Base-by-base conservation (phyloP, 2,797 vertebrate genomes). In the Ceryle rudis region DNA sequence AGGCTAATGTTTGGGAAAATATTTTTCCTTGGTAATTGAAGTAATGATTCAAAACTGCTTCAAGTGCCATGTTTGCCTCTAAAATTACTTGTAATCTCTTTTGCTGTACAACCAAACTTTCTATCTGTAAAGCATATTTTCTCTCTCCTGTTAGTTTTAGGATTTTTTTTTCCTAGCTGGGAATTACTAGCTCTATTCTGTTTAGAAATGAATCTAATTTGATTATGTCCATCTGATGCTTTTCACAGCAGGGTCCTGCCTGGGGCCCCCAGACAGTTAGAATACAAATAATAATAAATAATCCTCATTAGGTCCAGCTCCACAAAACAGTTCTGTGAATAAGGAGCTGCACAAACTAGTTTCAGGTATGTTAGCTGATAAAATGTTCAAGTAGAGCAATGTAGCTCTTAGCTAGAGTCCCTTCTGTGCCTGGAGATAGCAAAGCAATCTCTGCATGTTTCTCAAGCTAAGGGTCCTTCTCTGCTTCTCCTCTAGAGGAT, bases 131-230 rank as follows among this genome's bases (percentile, higher is more conserved):
- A 77, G 3, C 10, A 28, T 9, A 16, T 58, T 83, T 84, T 70
- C 35, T 84, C 19, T 83, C 41, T 39, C 28, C 1, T 23, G 37
- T 61, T 84, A 74, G 80, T 86, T 97, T 96, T 87, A 86, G 74
- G 93, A 70, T 83, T 93, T 41, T 83, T 93, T 94, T 96, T 60
- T 81, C 71, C 81, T 94, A 93, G 57, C 89, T 92, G 95, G 96
- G 95, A 94, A 92, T 97, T 89, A 52, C 69, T 72, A 21, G 57
- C 8, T 92, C 83, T 85, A 9, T 80, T 89, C 70, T 77, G 35
- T 47, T 80, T 81, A 62, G 60, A 84, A 54, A 67, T 44, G 81
- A 80, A 89, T 92, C 66, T 94, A 41, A 23, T 62, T 93, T 90
- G 80, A 88, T 90, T 71, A 93, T 33, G 29, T 65, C 33, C 86